Evolutionary conservation across 2,888 invertebrate genomes (phyloP).

Genomic region (Melipona beecheii): DNA sequence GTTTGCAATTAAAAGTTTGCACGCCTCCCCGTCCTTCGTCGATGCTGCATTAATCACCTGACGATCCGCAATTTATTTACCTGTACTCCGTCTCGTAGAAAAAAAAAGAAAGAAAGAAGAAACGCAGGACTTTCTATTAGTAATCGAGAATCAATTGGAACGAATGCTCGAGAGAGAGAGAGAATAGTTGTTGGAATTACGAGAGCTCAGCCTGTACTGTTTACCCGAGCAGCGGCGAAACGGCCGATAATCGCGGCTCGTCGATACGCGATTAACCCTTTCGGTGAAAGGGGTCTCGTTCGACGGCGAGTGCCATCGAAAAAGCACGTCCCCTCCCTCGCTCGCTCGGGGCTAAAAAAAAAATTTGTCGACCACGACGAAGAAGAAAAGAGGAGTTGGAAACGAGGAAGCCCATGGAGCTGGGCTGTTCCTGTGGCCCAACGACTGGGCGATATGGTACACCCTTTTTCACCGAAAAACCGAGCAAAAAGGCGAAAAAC

Average conservation of each 20-base stretch:
- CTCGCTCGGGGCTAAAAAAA: background rate
- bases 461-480: background rate
- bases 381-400: background rate
- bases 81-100: background rate
- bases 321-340: background rate
- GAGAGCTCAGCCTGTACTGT: slow-evolving; percentile 2
- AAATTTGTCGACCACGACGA: slow-evolving; percentile 13
- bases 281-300: background rate
- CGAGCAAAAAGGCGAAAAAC: background rate
- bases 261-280: slow-evolving; percentile 41
- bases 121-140: background rate
- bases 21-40: background rate
- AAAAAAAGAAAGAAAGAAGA: too few species aligned
- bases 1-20: slow-evolving; percentile 7
- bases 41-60: slow-evolving; percentile 1
- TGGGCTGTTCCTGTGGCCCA: background rate
- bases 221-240: slow-evolving; percentile 5
- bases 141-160: background rate
- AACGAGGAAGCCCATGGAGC: background rate
- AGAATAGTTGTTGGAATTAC: background rate
- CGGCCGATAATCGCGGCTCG: slow-evolving; percentile 29
- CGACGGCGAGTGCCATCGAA: slow-evolving; percentile 4
- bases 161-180: background rate
- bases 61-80: background rate
- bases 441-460: slow-evolving; percentile 5